Base-by-base conservation (phyloP, 2,797 vertebrate genomes). In the Spinibarbus caldwelli region DNA sequence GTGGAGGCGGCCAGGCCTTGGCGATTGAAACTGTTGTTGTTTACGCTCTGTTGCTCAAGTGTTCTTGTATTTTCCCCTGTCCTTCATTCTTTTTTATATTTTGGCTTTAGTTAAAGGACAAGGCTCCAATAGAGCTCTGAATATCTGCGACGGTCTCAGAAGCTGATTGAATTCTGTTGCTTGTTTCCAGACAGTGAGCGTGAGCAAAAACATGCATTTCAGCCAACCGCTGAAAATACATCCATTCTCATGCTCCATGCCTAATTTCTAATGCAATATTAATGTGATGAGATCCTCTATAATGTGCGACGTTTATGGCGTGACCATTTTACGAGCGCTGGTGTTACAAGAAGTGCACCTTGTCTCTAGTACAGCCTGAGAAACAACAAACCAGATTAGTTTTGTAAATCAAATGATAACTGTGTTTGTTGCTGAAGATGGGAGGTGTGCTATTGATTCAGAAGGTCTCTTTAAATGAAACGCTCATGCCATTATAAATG, bases 81-180 rank as follows among this genome's bases (percentile, higher is more conserved):
- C 0, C 67, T 73, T 86, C 47, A 68, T 43, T 84, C 90, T 73
- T 89, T 82, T 82, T 86, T 86, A 85, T 88, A 88, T 85, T 83
- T 45, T 82, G 19, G 59, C 41, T 89, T 88, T 90, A 87, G 78
- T 90, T 89, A 89, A 85, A 86, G 83, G 83, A 90, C 26, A 34
- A 81, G 11, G 47, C 47, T 89, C 83, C 88, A 87, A 31, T 12
- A 79, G 38, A 64, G 38, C 41, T 45, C 38, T 45, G 41, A 26
- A 11, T 88, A 89, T 89, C 88, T 86, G 88, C 87, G 87, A 87
- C 87, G 78, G 83, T 89, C 90, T 89, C 92, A 41, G 88, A 90
- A 88, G 88, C 92, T 93, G 92, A 93, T 92, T 93, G 92, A 93
- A 92, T 92, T 90, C 90, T 87, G 80, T 89, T 86, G 89, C 89